Conservation (phyloP, 2,888 invertebrate genomes). For the Willowsia nigromaculata region DNA sequence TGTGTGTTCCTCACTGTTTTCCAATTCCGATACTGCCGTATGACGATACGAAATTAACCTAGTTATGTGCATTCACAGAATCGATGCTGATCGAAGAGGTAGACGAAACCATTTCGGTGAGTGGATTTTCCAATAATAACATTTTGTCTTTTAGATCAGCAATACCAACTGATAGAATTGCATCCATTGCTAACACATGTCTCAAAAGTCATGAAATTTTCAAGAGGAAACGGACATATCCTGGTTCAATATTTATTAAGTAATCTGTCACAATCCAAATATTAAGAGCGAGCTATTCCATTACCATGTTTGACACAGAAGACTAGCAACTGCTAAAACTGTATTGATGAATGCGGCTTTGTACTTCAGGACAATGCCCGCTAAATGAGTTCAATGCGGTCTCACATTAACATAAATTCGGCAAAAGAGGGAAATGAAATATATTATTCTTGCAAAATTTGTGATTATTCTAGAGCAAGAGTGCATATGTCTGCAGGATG, state of each 20-base stretch:
- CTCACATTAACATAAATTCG: constrained; percentile 36
- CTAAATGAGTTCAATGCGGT: constrained; percentile 52
- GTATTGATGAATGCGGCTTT: background rate
- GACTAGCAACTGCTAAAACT: background rate
- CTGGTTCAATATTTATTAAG: background rate
- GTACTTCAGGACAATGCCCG: constrained; percentile 52
- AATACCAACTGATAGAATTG: background rate
- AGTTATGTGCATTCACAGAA: background rate
- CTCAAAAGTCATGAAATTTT: background rate
- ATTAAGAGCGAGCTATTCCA: background rate
- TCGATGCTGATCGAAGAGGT: background rate
- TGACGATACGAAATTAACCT: background rate
- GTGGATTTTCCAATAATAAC: background rate
- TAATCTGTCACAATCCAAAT: background rate
- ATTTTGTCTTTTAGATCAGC: background rate
- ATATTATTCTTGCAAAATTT: background rate
- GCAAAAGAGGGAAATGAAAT: background rate
- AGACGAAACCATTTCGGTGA: background rate
- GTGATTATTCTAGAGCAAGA: background rate
- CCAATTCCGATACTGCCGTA: background rate
- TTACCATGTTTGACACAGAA: background rate
- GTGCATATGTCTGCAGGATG: background rate
- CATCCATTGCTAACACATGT: background rate
- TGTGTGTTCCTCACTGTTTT: background rate
- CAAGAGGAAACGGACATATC: too few relatives aligned